A percentile compares a stretch with the other conserved stretches of the same genome.
phyloP scores from a whole-genome alignment of 1,140 invertebrate genomes.

The Brachionus calyciflorus region DNA sequence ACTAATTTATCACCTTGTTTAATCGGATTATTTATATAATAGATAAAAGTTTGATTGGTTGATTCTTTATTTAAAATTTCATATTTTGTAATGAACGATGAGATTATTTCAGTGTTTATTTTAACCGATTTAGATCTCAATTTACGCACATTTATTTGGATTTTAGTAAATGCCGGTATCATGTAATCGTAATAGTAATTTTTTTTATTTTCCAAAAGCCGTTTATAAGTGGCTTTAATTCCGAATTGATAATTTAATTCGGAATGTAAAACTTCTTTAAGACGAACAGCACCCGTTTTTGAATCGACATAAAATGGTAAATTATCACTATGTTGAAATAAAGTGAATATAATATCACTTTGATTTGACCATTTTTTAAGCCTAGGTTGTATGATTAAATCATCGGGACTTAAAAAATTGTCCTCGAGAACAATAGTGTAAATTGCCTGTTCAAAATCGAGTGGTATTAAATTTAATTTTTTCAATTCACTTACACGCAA shows the following conservation, averaged over 20 bases:
- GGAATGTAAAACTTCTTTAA: no score
- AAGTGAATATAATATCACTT: background rate
- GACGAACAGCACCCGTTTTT: background rate
- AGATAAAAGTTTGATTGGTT: conserved; percentile 10
- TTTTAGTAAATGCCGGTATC: conserved; percentile 40
- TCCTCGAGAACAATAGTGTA: conserved; percentile 27
- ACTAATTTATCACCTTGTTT: background rate
- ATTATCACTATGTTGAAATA: conserved; percentile 5
- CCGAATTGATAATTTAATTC: conserved; percentile 2
- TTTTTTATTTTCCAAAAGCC: background rate
- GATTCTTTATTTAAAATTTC: conserved; percentile 42
- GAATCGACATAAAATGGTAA: conserved; percentile 30
- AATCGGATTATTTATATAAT: conserved; percentile 32
- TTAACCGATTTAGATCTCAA: background rate
- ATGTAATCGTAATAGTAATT: conserved; percentile 42
- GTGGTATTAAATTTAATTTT: conserved; percentile 19
- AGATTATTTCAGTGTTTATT: background rate
- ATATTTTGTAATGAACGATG: conserved; percentile 18
- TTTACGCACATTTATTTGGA: background rate
- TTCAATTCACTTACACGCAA: conserved; percentile 5
- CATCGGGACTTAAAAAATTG: background rate
- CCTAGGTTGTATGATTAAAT: conserved; percentile 11
- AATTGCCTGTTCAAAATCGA: conserved; percentile 15
- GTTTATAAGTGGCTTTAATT: conserved; percentile 32
- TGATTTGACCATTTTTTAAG: background rate